Conservation (phyloP, 1,140 invertebrate genomes). For the Matsumurasca onukii region DNA sequence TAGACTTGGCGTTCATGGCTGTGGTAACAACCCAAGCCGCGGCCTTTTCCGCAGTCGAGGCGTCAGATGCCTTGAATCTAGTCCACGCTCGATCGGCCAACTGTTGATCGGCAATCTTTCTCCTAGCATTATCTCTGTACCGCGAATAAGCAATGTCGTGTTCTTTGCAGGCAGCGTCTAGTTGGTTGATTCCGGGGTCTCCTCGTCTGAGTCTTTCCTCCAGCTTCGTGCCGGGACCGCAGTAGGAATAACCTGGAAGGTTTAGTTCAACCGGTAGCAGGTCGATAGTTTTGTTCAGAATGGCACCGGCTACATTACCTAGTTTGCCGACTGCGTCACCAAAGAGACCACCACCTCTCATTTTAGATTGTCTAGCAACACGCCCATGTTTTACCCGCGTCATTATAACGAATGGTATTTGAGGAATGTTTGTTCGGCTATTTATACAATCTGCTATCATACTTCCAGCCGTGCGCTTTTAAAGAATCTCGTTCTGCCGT, state of each 20-base stretch:
- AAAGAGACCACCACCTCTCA: too few relatives aligned
- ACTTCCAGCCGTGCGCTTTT: too few relatives aligned
- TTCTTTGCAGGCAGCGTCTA: constrained; percentile 49
- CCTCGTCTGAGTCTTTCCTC: constrained; percentile 46
- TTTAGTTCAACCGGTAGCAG: constrained; percentile 50
- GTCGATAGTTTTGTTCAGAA: constrained; percentile 43
- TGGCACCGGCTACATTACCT: background rate
- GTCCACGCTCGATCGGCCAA: constrained; percentile 47
- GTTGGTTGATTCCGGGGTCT: constrained; percentile 48
- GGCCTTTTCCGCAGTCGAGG: constrained; percentile 44
- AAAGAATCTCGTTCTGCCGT: too few relatives aligned
- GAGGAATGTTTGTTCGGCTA: too few relatives aligned
- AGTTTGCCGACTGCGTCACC: background rate
- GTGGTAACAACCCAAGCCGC: constrained; percentile 43
- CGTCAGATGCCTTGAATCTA: constrained; percentile 46
- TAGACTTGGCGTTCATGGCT: constrained; percentile 45
- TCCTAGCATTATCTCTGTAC: constrained; percentile 43
- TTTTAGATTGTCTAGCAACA: too few relatives aligned
- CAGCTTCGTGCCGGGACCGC: too few relatives aligned
- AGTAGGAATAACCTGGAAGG: constrained; percentile 51
- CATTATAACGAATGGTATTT: too few relatives aligned
- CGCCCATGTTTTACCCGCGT: too few relatives aligned
- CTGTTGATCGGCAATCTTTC: constrained; percentile 48
- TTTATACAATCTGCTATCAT: too few relatives aligned
- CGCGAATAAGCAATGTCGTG: constrained; percentile 51